Conservation (phyloP, 2,888 invertebrate species). For the Conops quadrifasciatus region DNA sequence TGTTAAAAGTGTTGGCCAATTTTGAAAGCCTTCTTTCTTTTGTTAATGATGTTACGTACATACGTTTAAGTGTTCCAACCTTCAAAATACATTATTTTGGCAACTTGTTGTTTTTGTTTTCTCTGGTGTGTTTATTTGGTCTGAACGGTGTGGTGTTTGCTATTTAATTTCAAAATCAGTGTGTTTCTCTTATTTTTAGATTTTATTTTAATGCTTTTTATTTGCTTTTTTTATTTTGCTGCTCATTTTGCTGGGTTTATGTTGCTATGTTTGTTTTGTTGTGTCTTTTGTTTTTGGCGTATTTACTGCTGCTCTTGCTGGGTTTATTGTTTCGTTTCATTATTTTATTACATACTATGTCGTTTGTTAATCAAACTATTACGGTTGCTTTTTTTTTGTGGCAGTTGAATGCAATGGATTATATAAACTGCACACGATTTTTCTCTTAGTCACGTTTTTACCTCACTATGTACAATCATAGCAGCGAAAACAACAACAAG, state of each 20-base stretch:
- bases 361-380: neutral
- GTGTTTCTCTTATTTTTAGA: too few relatives aligned
- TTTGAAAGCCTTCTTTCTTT: slow-evolving; percentile 24
- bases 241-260: neutral
- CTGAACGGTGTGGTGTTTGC: too few relatives aligned
- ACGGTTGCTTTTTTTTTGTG: neutral
- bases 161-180: too few relatives aligned
- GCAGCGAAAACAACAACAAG: slow-evolving; percentile 11
- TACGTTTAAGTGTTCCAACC: too few relatives aligned
- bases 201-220: neutral
- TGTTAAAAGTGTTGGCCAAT: slow-evolving; percentile 36
- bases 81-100: too few relatives aligned
- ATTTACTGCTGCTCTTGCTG: slow-evolving; percentile 29
- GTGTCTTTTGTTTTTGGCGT: neutral
- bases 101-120: too few relatives aligned
- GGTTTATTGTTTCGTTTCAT: slow-evolving; percentile 34
- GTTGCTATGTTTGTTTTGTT: slow-evolving; percentile 7
- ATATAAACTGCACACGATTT: slow-evolving; percentile 25
- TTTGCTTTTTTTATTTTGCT: neutral
- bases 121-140: too few relatives aligned
- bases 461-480: neutral
- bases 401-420: neutral
- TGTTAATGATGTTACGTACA: neutral
- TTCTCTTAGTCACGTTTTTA: slow-evolving; percentile 16
- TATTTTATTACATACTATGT: slow-evolving; percentile 15